Base-by-base conservation (phyloP, 1,140 invertebrate genomes). In the Drosophila hydei region DNA sequence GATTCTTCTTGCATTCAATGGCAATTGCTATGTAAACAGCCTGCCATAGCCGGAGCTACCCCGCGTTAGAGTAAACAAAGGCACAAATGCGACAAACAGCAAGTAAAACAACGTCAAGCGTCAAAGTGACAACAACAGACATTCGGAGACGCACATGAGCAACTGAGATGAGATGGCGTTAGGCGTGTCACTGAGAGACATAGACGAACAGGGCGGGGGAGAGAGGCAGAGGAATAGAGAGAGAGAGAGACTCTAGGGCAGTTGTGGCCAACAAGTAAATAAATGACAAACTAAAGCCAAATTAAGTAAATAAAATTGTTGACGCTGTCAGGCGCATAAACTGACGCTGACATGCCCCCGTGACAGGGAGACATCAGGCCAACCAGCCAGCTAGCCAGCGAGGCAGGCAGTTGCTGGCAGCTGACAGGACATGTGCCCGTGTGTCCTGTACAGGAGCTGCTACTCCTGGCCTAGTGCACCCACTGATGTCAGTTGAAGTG, bases 251-350 rank as follows among this genome's bases (percentile, higher is more conserved):
- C 12, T 38, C n/a, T 16, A 18, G 59, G 45, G 54, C 67, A 77
- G 73, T 75, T 81, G 81, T 62, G 78, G 83, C 83, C 72, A 81
- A 83, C 83, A 88, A 88, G 83, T 88, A 88, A 88, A 88, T 88
- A 88, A 88, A 88, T 88, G 83, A 88, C 83, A 88, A 88, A 88
- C 83, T 88, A 88, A 88, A 88, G 83, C 83, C 83, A 88, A 88
- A 88, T 88, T 88, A 88, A 88, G 83, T 88, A 88, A 88, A 88
- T 88, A 88, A 88, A 88, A 88, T 88, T 88, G 83, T 88, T 88
- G 83, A 71, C 69, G 75, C 83, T 85, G 81, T 85, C 81, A 85
- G 81, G 55, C 71, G 56, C 81, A 85, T 81, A 85, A 80, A 85
- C 62, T 87, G 81, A 85, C 81, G 77, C 81, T 81, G 83, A 85